These are phyloP conservation scores for Brachionus calyciflorus DNA, from an alignment of 1,140 invertebrate genomes.

Conservation along the genomic window DNA sequence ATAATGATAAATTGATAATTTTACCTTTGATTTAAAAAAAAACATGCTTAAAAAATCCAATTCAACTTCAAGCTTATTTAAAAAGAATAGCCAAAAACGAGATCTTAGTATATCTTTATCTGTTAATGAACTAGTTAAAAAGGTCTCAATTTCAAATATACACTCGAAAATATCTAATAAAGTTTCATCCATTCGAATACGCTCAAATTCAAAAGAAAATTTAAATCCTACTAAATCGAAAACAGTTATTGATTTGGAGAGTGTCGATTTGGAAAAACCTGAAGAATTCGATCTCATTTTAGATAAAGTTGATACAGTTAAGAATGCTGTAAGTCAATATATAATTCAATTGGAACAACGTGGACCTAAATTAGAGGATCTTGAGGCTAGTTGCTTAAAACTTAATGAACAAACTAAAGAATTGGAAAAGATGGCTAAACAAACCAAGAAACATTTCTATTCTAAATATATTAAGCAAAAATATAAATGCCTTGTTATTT, in stretches of 20 bases:
- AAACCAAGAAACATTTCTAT: background rate
- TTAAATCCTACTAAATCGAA: background rate
- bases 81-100: background rate
- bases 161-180: background rate
- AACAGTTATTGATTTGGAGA: background rate
- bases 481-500: background rate
- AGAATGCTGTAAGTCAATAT: background rate
- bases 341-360: background rate
- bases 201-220: background rate
- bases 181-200: background rate
- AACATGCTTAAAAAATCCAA: constrained; percentile 4
- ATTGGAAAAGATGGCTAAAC: background rate
- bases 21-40: background rate
- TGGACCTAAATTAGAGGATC: constrained; percentile 7
- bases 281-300: background rate
- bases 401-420: constrained; percentile 19
- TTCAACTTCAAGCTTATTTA: background rate
- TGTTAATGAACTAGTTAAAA: background rate
- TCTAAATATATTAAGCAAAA: background rate
- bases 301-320: constrained; percentile 1
- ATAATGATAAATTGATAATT: background rate
- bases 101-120: background rate
- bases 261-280: background rate
- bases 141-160: background rate
- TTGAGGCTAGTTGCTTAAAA: constrained; percentile 17